Percentiles rank a stretch among this genome's conserved stretches.
These are phyloP conservation scores for Cecidostiba fungosa DNA, from an alignment of 2,888 invertebrate genomes.

Conservation along the genomic window DNA sequence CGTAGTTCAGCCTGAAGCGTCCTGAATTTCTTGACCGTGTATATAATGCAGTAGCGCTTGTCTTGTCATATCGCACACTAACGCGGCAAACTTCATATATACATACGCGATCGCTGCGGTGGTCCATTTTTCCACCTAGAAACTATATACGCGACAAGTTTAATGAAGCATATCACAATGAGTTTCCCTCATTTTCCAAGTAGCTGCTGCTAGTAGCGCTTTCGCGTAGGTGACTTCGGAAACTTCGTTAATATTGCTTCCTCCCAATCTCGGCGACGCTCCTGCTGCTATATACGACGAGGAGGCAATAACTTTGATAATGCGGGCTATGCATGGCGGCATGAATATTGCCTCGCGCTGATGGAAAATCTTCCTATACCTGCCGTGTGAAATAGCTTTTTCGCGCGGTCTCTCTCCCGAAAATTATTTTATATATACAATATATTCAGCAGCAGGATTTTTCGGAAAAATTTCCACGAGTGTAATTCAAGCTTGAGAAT, in stretches of 20 bases:
- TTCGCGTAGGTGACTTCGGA: constrained; percentile 24
- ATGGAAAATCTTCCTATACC: not conserved
- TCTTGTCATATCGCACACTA: no score
- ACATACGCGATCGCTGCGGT: not conserved
- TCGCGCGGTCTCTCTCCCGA: no score
- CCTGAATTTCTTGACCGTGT: constrained; percentile 13
- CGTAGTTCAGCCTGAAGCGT: not conserved
- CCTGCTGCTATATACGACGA: not conserved
- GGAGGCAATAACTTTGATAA: constrained; percentile 52
- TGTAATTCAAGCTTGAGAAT: not conserved
- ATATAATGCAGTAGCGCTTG: not conserved
- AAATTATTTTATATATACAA: no score
- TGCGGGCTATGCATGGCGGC: not conserved
- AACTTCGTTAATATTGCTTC: constrained; percentile 54
- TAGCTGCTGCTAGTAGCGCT: not conserved
- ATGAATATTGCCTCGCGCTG: not conserved
- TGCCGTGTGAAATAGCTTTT: no score
- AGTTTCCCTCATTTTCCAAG: constrained; percentile 13
- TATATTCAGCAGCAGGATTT: not conserved
- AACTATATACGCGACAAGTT: not conserved
- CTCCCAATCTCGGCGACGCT: constrained; percentile 35
- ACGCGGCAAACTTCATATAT: not conserved
- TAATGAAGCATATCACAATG: constrained; percentile 20
- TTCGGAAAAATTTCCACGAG: not conserved
- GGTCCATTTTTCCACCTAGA: not conserved